Evolutionary conservation across 2,888 invertebrate species (phyloP), one percentile per base, ranked within the genome.

Genomic region (Linnaemya vulpina): DNA sequence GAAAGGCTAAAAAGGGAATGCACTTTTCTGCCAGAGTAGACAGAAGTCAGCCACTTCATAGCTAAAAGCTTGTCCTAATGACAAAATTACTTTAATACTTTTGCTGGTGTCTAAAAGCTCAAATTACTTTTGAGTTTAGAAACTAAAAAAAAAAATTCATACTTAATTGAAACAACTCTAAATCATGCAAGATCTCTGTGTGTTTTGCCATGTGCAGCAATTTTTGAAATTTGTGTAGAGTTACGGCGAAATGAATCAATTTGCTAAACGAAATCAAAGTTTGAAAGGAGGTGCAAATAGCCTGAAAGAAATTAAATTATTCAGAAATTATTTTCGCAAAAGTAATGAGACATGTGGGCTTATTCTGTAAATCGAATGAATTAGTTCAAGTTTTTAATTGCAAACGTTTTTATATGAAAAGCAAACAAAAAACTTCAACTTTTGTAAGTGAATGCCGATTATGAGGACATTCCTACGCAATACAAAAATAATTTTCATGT

Each of bases 161-260:
- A 81, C 86, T 73, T 68, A 86, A 49, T 70, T 87, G 49, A 20
- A 87, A 78, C 55, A 87, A 46, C n/a, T 79, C 80, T 3, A 86
- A 51, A 20, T 86, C 30, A 15, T 70, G 49, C 22, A 87, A 67
- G 53, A 85, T 53, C 22, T 85, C 68, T 20, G 78, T 55, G 10
- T 46, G 60, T 60, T 79, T 38, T 0, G 73, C 85, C 5, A 67
- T 60, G 3, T 43, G 20, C 13, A 84, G 40, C 8, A 87, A 9
- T 10, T 74, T 58, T n/a, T 79, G 65, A 13, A 85, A 68, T 10
- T 25, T 38, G 9, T 79, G 63, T 43, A 77, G 79, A 35, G 22
- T 58, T 17, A 76, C 67, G 20, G 43, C 53, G 51, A 84, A 83
- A 38, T 79, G 80, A 11, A 30, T 63, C 38, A 84, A 17, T 70